A percentile compares a stretch with the other conserved stretches of the same genome.
Conservation (phyloP, 2,113 vertebrate species). For the Anser cygnoides region DNA sequence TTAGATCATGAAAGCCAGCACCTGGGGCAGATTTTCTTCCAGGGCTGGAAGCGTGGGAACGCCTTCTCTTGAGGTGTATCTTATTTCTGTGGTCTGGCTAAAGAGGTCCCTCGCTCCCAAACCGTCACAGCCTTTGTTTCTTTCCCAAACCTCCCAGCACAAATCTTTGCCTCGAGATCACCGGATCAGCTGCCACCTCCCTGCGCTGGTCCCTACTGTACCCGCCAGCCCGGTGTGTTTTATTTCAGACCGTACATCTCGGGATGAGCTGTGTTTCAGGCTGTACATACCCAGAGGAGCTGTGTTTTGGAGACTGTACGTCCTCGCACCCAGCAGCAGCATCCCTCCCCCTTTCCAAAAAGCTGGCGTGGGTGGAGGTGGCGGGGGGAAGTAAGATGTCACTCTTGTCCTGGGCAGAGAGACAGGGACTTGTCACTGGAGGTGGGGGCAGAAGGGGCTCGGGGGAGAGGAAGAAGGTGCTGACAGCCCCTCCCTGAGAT, state of each 20-base stretch:
- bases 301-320: not conserved
- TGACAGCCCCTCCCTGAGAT: not conserved
- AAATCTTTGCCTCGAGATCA: slow-evolving; percentile 5
- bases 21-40: not conserved
- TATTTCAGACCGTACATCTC: not conserved
- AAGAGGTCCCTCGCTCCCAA: slow-evolving; percentile 50
- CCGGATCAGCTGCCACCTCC: not conserved
- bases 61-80: slow-evolving; percentile 31
- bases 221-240: not conserved
- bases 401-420: not conserved
- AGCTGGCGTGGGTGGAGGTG: slow-evolving; percentile 31
- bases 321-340: not conserved
- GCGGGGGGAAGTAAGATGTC: slow-evolving; percentile 32
- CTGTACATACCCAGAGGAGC: not conserved
- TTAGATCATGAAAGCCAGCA: not conserved
- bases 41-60: slow-evolving; percentile 35
- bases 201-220: not conserved
- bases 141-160: slow-evolving; percentile 35
- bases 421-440: slow-evolving; percentile 40
- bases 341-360: not conserved
- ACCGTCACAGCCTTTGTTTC: slow-evolving; percentile 45
- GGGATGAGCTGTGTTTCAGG: not conserved
- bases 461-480: not conserved
- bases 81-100: slow-evolving; percentile 48
- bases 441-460: not conserved